Evolutionary conservation across 2,888 invertebrate genomes (phyloP), one percentile per base, ranked within the genome.

Genomic region (Melanotus villosus): DNA sequence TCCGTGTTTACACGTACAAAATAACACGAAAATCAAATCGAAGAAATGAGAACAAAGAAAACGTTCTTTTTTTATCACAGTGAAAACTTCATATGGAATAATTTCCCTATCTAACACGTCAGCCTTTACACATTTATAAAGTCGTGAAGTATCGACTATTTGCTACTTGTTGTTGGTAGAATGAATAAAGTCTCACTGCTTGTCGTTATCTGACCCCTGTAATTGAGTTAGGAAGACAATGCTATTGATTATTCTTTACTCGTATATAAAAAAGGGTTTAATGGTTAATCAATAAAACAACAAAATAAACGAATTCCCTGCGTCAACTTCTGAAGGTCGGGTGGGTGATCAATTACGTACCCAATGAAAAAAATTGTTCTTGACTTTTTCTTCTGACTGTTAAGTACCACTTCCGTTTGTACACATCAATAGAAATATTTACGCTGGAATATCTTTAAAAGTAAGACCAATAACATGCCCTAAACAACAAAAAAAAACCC

Each of bases 321-420:
- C 47, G 23, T 23, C 47, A 47, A 47, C 21, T 14, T 23, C 47
- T 26, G 23, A 47, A 47, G 43, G 23, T 23, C 47, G 47, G 1
- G n/a, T 47, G 23, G 19, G n/a, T 47, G 23, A 26, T 47, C 47
- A 47, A 47, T 47, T 47, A 47, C 23, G 47, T 23, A 47, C 47
- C 6, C 23, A 26, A 47, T 47, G 26, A 26, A 26, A 7, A 47
- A 47, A 47, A 47, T 19, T n/a, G 23, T 45, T 23, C 21, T 23
- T 23, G 23, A 47, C 23, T 23, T 10, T 18, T 19, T 34, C 12
- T 5, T 34, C 34, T 2, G n/a, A 32, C 4, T 10, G 2, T 5
- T 32, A n/a, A n/a, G n/a, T n/a, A n/a, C n/a, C n/a, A n/a, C n/a
- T n/a, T n/a, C n/a, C n/a, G n/a, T n/a, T n/a, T n/a, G n/a, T n/a